Base-by-base conservation (phyloP, 2,888 invertebrate genomes). In the Ectemnius cavifrons region DNA sequence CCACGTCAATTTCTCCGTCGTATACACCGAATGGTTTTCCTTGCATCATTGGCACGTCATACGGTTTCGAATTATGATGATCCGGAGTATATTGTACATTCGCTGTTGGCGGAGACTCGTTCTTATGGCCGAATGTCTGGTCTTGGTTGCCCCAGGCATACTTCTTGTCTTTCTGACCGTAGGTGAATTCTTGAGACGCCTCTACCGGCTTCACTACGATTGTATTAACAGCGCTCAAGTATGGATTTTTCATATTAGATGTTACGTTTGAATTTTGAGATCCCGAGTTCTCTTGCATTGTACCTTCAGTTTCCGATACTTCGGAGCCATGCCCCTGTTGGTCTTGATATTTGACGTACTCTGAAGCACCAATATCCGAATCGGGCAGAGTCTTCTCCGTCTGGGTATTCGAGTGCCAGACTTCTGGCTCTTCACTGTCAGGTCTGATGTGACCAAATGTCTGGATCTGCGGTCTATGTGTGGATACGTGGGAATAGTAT, bases 291-390 rank as follows among this genome's bases (percentile, higher is more conserved):
- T 62, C 23, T 1, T 66, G 70, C 27, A 59, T 49, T 3, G 77
- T 60, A 2, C 4, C 18, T 0, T 63, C n/a, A 0, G 13, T 3
- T 3, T 74, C 69, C 1, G 65, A 45, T 2, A 37, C 23, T 5
- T 20, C 16, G 14, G 67, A 60, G 20, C n/a, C 49, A 11, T 71
- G 62, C 1, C 70, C 67, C n/a, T 67, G 59, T 16, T 47, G 66
- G 63, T 73, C 70, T 23, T 71, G 78, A 46, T 70, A 86, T 20
- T 82, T 86, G 46, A 88, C 73, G 16, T 83, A 74, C 47, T 87
- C 86, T 0, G 89, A 88, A 4, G 86, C 88, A 27, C 82, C 85
- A 4, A 81, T 79, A 2, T 84, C 85, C 0, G 89, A 88, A 71
- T 87, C 87, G 2, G 52, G n/a, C 18, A 76, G 27, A 0, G 78